Base-by-base conservation (phyloP, 2,888 invertebrate species). In the Nephrocerus scutellatus region DNA sequence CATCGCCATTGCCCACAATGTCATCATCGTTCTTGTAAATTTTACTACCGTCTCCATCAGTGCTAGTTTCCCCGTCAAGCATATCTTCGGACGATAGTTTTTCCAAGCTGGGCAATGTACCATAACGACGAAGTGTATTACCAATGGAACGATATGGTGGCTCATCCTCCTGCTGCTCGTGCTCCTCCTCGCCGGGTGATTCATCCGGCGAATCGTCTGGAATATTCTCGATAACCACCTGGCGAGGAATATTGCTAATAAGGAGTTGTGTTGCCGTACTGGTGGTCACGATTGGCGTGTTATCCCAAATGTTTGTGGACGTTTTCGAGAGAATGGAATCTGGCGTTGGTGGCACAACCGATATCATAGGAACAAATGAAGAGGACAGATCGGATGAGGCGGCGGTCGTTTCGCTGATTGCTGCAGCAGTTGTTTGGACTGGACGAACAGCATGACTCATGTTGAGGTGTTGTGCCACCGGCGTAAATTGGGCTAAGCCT, bases 341-440 rank as follows among this genome's bases (percentile, higher is more conserved):
- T 4, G 84, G 83, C 2, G 84, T 84, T 16, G 84, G 82, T 41
- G 84, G 84, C 41, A 83, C 74, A 43, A 84, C 78, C 30, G 84
- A 76, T 55, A 84, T 83, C 55, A 78, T 81, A 41, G 82, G 82
- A 49, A 82, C 62, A 43, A 60, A 57, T 26, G 54, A 41, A 10
- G 38, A 35, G 22, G 46, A 49, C 12, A 8, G 22, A 8, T 50
- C 30, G 6, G 15, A 15, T 26, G 3, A 43, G 7, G 56, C 55
- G 49, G 65, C 68, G 13, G 65, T 69, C 13, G 36, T 49, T 36
- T 41, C 35, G 26, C n/a, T n/a, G n/a, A n/a, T 4, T 3, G 47
- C 44, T 5, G 8, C 15, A 39, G 39, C 24, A 28, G 41, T 3
- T 47, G 38, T n/a, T 10, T 29, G 19, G 6, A 39, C 46, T 7